Conservation (phyloP, 2,888 invertebrate species). For the Dorcus parallelipipedus region DNA sequence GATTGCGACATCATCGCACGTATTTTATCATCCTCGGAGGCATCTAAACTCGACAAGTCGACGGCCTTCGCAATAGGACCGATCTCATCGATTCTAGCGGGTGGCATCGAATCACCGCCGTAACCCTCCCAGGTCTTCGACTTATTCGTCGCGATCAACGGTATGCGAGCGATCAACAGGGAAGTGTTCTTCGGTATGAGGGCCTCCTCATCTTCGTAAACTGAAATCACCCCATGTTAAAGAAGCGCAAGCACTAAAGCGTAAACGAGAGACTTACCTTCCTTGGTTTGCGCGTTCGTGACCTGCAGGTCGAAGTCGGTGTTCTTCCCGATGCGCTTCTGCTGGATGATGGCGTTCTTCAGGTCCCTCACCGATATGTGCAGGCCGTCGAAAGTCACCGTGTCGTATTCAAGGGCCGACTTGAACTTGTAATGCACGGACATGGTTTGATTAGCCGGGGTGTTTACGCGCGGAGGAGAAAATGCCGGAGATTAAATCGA, state of each 20-base stretch:
- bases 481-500: too few relatives aligned
- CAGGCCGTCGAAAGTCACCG: constrained; percentile 94
- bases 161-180: constrained; percentile 89
- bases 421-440: constrained; percentile 99
- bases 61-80: constrained; percentile 64
- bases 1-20: constrained; percentile 97
- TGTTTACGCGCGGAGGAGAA: too few relatives aligned
- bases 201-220: constrained; percentile 85
- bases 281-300: constrained; percentile 94
- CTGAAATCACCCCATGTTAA: constrained; percentile 50
- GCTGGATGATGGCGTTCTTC: constrained; percentile 91
- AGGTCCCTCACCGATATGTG: constrained; percentile 94
- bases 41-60: constrained; percentile 85
- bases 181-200: constrained; percentile 98
- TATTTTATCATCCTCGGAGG: constrained; percentile 96
- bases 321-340: constrained; percentile 90
- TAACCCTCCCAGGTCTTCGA: constrained; percentile 64
- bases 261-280: constrained; percentile 62
- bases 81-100: constrained; percentile 43
- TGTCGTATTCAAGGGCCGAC: constrained; percentile 92
- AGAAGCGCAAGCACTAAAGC: not conserved
- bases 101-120: constrained; percentile 48
- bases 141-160: constrained; percentile 74
- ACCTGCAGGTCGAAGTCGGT: constrained; percentile 95
- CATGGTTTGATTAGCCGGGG: constrained; percentile 52